Base-by-base conservation (phyloP, 1,140 invertebrate species). In the Muscidifurax raptorellus region DNA sequence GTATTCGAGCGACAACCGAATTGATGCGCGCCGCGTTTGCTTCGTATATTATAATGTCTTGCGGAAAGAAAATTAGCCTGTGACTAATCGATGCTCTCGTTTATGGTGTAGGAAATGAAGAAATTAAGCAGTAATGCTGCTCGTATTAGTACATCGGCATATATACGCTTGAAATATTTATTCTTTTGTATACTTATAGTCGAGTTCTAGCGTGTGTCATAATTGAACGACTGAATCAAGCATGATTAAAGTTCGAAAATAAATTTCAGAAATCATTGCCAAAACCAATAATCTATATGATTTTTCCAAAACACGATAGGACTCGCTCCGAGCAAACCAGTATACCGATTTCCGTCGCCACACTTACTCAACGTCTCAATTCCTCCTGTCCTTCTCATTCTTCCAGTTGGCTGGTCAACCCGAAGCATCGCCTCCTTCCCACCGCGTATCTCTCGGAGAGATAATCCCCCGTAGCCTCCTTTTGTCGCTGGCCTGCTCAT, bases 401-500 rank as follows among this genome's bases (percentile, higher is more conserved):
- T 59, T 59, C 52, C 52, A 59, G 52, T 59, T 59, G 52, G 52
- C 52, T 59, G 7, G 52, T 18, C 52, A 22, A 59, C 52, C 6
- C 18, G n/a, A 6, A 59, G 52, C 22, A 18, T 52, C 47, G 47
- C 15, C 47, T 52, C 15, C 47, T 52, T 52, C 15, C 47, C 47
- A 7, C 15, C 52, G 52, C 18, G 18, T 59, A 59, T 59, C 52
- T 59, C 52, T 59, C 22, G 1, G 18, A 74, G 40, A 76, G 74
- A 76, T 76, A 76, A 76, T 76, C 74, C 40, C 18, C 1, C 44
- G 40, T 76, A 52, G 74, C 27, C 74, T 44, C 44, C 74, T 52
- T 76, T 76, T 76, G 36, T 76, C 74, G 74, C 15, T 80, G 66
- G 27, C 30, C 30, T 28, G 77, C 59, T 80, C 77, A 67, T 40